phyloP scores from a whole-genome alignment of 92 coral and sea anemone species.

The Nematostella vectensis region DNA sequence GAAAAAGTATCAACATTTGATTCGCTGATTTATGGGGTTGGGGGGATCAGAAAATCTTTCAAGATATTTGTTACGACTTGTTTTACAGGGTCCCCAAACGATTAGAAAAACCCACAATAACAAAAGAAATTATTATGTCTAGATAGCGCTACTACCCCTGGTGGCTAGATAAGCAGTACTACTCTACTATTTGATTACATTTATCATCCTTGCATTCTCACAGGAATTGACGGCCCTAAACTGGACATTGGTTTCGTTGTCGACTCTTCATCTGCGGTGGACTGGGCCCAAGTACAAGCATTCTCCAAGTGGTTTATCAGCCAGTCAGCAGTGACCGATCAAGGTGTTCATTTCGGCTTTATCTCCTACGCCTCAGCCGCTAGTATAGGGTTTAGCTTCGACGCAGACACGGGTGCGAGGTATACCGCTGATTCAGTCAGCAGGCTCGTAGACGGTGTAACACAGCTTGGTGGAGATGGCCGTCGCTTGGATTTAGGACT shows the following conservation, averaged over 20 bases:
- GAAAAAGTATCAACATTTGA: no score
- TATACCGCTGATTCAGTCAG: conserved; percentile 25
- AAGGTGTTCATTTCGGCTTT: conserved; percentile 55
- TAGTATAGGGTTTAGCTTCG: conserved; percentile 26
- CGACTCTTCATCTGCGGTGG: conserved; percentile 53
- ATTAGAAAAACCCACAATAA: no score
- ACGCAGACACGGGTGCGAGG: conserved; percentile 20
- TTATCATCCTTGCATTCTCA: no score
- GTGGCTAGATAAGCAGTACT: no score
- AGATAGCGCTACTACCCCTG: no score
- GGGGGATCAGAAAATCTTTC: no score
- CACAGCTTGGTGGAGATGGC: conserved; percentile 24
- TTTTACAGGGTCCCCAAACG: no score
- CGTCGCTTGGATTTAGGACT: conserved; percentile 54
- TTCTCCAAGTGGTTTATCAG: conserved; percentile 49
- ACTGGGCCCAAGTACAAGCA: conserved; percentile 41
- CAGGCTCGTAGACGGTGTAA: conserved; percentile 28
- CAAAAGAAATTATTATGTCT: no score
- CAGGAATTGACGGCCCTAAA: conserved; percentile 14
- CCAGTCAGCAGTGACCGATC: conserved; percentile 36
- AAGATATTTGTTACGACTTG: no score
- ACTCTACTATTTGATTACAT: no score
- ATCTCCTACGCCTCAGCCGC: conserved; percentile 34
- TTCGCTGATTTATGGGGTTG: no score
- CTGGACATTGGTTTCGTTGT: conserved; percentile 55